Percentiles rank a stretch among this genome's conserved stretches.
These are phyloP conservation scores for Castor canadensis DNA, from an alignment of 2,113 vertebrate species.

Conservation along the genomic window DNA sequence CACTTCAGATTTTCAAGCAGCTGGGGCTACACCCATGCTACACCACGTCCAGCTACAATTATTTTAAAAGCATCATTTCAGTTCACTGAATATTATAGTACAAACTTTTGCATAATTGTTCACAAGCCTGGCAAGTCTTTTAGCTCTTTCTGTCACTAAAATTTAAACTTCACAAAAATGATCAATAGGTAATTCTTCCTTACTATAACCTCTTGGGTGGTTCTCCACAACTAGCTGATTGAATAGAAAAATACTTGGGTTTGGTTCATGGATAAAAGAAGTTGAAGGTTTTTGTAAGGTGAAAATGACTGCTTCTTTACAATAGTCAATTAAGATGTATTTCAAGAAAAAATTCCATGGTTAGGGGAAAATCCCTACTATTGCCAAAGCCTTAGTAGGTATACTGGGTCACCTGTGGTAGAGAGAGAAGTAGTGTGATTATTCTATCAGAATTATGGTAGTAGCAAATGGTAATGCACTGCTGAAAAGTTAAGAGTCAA, in stretches of 20 bases:
- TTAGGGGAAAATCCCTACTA: not conserved
- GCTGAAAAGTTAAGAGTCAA: not conserved
- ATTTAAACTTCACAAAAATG: not conserved
- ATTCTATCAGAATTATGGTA: not conserved
- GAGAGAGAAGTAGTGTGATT: not conserved
- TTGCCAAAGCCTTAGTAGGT: not conserved
- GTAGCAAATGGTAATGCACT: not conserved
- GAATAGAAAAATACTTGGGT: not conserved
- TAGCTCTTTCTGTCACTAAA: not conserved
- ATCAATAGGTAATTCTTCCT: not conserved
- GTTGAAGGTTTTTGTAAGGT: not conserved
- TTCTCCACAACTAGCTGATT: not conserved
- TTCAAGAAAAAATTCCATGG: accelerated
- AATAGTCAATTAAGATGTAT: not conserved
- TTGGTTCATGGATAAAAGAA: not conserved
- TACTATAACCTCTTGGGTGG: not conserved
- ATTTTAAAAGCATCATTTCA: not conserved
- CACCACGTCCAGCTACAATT: not conserved
- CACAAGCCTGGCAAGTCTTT: not conserved
- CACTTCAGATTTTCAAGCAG: too few species aligned
- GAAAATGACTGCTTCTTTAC: not conserved
- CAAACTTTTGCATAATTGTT: not conserved
- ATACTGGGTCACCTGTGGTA: not conserved
- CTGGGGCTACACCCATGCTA: too few species aligned
- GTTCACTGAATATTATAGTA: not conserved